A percentile compares a stretch with the other conserved stretches of the same genome.
Evolutionary conservation across 2,113 vertebrate genomes (phyloP).

Genomic region (Oryzias celebensis): DNA sequence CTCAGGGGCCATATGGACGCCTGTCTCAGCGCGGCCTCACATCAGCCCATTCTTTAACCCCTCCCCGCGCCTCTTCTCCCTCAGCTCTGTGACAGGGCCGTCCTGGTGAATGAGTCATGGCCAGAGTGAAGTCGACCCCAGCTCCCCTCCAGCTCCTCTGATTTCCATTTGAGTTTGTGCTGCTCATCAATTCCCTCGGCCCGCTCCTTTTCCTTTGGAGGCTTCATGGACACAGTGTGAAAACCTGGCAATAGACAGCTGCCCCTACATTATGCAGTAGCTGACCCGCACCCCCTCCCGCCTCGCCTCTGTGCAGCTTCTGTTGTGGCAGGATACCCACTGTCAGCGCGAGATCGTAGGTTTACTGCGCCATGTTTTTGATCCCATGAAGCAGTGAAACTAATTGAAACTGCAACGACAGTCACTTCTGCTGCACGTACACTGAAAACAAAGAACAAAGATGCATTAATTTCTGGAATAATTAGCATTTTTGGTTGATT

Average conservation of each 20-base stretch:
- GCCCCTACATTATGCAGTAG: conserved; percentile 33
- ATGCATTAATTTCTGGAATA: too few relatives aligned
- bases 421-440: neutral
- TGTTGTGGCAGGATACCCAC: conserved; percentile 56
- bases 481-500: too few relatives aligned
- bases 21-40: conserved; percentile 64
- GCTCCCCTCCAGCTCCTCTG: conserved; percentile 58
- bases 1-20: conserved; percentile 58
- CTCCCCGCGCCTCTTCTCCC: conserved; percentile 28
- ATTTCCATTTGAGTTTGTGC: conserved; percentile 20
- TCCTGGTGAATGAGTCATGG: conserved; percentile 64
- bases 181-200: conserved; percentile 23
- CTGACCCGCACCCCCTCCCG: conserved; percentile 17
- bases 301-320: conserved; percentile 11
- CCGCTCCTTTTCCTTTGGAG: conserved; percentile 25
- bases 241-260: conserved; percentile 66
- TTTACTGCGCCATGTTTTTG: conserved; percentile 35
- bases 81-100: conserved; percentile 43
- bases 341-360: conserved; percentile 56
- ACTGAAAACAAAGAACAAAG: too few relatives aligned
- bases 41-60: conserved; percentile 49
- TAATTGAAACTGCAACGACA: conserved; percentile 34
- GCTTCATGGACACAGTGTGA: conserved; percentile 58
- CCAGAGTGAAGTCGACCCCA: conserved; percentile 62
- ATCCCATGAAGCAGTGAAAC: conserved; percentile 45